Evolutionary conservation across 1,140 invertebrate genomes (phyloP).

Genomic region (Drosophila littoralis): DNA sequence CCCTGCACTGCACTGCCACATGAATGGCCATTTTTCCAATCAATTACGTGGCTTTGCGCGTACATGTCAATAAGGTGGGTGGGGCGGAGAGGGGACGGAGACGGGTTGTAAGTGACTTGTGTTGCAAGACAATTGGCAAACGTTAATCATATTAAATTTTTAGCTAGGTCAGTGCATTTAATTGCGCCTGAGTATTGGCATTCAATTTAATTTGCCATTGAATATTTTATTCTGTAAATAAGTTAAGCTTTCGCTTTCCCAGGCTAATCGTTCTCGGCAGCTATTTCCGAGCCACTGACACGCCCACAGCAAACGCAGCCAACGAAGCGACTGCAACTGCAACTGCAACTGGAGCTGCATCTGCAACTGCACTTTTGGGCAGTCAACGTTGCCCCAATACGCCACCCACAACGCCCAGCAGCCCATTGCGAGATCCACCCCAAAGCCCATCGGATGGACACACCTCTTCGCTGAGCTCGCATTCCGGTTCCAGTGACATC

Average conservation of each 20-base stretch:
- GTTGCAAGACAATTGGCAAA: conserved; percentile 25
- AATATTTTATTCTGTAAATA: conserved; percentile 6
- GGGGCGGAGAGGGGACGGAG: background rate
- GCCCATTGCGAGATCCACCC: conserved; percentile 71
- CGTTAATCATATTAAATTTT: conserved; percentile 60
- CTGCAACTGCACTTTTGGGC: conserved; percentile 44
- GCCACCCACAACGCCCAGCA: conserved; percentile 79
- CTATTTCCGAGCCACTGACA: conserved; percentile 58
- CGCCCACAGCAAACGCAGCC: conserved; percentile 27
- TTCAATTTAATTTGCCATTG: conserved; percentile 68
- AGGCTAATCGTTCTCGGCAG: conserved; percentile 53
- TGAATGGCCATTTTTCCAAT: conserved; percentile 79
- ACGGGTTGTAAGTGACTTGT: no score
- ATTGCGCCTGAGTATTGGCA: conserved; percentile 16
- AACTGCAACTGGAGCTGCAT: conserved; percentile 28
- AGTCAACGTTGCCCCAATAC: conserved; percentile 71
- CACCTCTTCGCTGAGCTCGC: conserved; percentile 77
- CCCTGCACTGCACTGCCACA: conserved; percentile 57
- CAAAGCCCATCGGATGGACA: conserved; percentile 80
- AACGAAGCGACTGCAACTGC: conserved; percentile 17
- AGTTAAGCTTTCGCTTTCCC: background rate
- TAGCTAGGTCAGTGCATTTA: conserved; percentile 17
- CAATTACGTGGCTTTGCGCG: conserved; percentile 54
- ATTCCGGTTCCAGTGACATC: conserved; percentile 77
- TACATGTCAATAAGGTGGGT: background rate